Percentiles rank a stretch among this genome's conserved stretches.
Conservation (phyloP, 1,140 invertebrate species). For the Aphis craccivora region DNA sequence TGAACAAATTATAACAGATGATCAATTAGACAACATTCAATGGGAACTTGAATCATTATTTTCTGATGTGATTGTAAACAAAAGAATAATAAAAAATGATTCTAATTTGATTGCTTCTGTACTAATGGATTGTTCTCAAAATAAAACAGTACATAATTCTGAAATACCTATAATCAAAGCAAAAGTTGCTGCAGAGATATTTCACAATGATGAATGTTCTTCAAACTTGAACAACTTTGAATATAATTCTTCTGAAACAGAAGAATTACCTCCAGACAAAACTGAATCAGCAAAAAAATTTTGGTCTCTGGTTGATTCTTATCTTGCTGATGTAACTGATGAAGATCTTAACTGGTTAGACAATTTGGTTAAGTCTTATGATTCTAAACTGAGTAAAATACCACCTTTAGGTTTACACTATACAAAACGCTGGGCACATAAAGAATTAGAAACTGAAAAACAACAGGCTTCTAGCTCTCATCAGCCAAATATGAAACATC, state of each 20-base stretch:
- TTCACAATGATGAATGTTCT: neutral
- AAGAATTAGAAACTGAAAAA: constrained; percentile 81
- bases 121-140: neutral
- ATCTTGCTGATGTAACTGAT: constrained; percentile 85
- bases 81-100: neutral
- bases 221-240: neutral
- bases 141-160: neutral
- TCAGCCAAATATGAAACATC: constrained; percentile 62
- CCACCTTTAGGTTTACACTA: constrained; percentile 90
- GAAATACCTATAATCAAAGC: neutral
- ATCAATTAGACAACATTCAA: neutral
- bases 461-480: constrained; percentile 64
- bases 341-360: constrained; percentile 86
- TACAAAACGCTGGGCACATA: constrained; percentile 84
- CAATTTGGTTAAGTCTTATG: constrained; percentile 76
- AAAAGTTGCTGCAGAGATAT: neutral
- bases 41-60: neutral
- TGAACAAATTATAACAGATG: neutral
- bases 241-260: neutral
- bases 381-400: constrained; percentile 76
- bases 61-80: neutral
- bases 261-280: constrained; percentile 62
- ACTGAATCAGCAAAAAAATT: constrained; percentile 95
- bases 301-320: constrained; percentile 93
- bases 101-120: neutral